These are phyloP conservation scores for Calidris pygmaea DNA, from an alignment of 2,113 vertebrate genomes.

Conservation along the genomic window DNA sequence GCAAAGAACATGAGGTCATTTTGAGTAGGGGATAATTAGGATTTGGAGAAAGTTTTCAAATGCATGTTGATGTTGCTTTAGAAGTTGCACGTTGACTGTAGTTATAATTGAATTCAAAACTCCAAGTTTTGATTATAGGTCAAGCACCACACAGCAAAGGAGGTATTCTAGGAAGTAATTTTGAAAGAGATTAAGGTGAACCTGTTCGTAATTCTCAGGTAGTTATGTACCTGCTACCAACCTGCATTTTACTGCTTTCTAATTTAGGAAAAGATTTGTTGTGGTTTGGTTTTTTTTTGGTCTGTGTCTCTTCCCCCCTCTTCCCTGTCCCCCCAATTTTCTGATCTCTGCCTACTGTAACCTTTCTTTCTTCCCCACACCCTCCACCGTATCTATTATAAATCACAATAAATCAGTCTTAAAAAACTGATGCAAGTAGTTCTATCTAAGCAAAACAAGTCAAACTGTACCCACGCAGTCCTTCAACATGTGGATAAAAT, in stretches of 20 bases:
- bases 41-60: neutral
- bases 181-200: neutral
- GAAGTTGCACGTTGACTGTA: neutral
- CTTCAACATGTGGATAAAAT: neutral
- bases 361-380: neutral
- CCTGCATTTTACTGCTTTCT: neutral
- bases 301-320: neutral
- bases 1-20: neutral
- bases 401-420: neutral
- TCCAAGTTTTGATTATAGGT: neutral
- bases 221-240: neutral
- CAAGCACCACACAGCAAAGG: neutral
- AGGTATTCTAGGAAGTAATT: neutral
- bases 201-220: neutral
- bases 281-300: neutral
- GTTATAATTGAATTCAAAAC: neutral
- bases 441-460: neutral
- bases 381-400: neutral
- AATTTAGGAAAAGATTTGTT: neutral
- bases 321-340: accelerated
- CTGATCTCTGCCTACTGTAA: neutral
- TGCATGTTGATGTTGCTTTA: neutral
- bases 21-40: neutral
- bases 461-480: neutral
- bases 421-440: neutral